phyloP scores from a whole-genome alignment of 2,113 vertebrate genomes.

The Sula dactylatra region DNA sequence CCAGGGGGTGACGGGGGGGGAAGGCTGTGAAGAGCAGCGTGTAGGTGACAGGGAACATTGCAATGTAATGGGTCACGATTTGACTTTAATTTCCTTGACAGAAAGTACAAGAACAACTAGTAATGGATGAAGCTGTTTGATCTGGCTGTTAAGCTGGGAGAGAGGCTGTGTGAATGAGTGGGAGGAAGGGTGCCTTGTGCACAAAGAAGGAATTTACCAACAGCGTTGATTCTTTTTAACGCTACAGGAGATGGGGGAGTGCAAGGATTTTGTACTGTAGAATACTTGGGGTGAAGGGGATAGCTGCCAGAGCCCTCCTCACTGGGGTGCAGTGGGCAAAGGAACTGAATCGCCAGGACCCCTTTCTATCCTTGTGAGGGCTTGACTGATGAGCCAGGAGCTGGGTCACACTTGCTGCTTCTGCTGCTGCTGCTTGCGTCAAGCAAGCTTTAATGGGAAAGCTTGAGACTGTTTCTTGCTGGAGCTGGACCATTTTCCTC shows the following conservation, averaged over 20 bases:
- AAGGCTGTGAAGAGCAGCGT: background rate
- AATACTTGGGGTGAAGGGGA: background rate
- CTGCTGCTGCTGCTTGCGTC: background rate
- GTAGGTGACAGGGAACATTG: background rate
- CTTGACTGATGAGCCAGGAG: background rate
- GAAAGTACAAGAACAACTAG: background rate
- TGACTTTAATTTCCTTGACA: background rate
- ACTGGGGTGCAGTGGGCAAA: background rate
- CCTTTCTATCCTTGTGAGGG: background rate
- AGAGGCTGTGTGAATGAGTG: background rate
- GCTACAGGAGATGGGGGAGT: background rate
- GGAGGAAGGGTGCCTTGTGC: background rate
- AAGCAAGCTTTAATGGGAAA: background rate
- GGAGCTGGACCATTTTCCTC: background rate
- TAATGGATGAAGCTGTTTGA: background rate
- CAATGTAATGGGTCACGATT: fast-evolving
- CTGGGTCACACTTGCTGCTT: background rate
- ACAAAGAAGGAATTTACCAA: background rate
- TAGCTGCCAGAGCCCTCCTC: background rate
- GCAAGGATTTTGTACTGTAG: background rate
- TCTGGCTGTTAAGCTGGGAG: background rate
- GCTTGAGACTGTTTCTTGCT: background rate
- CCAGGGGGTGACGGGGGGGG: background rate
- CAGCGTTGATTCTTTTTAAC: background rate
- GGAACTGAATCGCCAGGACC: background rate